phyloP scores from a whole-genome alignment of 2,888 invertebrate genomes.

The Heliconius hortense region DNA sequence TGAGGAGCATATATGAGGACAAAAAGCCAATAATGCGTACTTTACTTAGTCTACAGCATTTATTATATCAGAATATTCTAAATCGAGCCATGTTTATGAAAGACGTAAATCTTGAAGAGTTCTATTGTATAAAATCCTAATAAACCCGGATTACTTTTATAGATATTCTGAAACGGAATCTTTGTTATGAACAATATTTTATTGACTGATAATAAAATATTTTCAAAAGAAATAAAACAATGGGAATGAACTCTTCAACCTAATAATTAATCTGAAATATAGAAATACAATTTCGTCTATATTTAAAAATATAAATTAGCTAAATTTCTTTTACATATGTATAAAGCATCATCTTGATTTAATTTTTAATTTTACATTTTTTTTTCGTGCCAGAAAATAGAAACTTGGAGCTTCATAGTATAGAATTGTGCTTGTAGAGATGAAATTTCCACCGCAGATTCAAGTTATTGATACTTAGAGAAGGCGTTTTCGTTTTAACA shows the following conservation, averaged over 20 bases:
- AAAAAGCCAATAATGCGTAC: constrained; percentile 9
- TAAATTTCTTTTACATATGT: too few relatives aligned
- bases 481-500: not conserved
- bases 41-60: not conserved
- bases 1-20: not conserved
- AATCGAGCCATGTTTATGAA: constrained; percentile 15
- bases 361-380: too few relatives aligned
- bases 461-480: not conserved
- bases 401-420: not conserved
- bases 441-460: not conserved
- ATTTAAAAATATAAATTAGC: too few relatives aligned
- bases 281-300: too few relatives aligned
- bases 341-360: too few relatives aligned
- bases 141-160: constrained; percentile 18
- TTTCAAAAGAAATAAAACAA: constrained; percentile 8
- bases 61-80: not conserved
- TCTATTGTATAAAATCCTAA: constrained; percentile 24
- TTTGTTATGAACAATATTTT: constrained; percentile 18
- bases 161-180: not conserved
- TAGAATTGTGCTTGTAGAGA: not conserved
- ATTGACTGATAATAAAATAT: not conserved
- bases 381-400: not conserved
- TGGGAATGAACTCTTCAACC: not conserved
- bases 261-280: not conserved
- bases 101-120: constrained; percentile 21